These are phyloP conservation scores for Ia io DNA, from an alignment of 2,113 vertebrate species.

Conservation along the genomic window DNA sequence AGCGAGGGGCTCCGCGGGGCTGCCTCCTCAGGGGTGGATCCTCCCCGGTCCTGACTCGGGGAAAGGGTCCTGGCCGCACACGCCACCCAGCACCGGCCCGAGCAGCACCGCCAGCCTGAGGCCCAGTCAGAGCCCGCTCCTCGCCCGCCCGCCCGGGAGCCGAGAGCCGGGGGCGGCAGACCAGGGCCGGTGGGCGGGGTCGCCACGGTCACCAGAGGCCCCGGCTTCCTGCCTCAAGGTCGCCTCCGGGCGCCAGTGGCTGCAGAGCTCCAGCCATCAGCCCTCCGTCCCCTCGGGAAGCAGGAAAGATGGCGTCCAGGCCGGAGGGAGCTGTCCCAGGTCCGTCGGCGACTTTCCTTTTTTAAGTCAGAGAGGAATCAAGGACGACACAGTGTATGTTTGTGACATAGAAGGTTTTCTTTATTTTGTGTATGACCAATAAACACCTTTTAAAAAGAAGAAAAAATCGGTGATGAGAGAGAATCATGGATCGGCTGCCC, in stretches of 20 bases:
- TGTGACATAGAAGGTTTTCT: too few relatives aligned
- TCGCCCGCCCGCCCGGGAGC: neutral
- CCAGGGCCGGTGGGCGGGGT: neutral
- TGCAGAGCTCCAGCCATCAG: neutral
- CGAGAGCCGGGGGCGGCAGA: fast-evolving
- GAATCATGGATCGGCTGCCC: too few relatives aligned
- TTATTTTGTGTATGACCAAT: too few relatives aligned
- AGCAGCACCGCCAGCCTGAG: neutral
- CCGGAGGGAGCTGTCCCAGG: neutral
- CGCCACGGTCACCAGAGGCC: neutral
- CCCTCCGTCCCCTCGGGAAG: neutral
- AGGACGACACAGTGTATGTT: too few relatives aligned
- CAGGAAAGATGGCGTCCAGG: neutral
- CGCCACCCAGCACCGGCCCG: too few relatives aligned
- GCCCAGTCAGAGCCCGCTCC: neutral
- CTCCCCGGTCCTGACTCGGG: fast-evolving
- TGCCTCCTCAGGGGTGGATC: fast-evolving
- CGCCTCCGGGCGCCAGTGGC: neutral
- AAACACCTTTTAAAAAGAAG: too few relatives aligned
- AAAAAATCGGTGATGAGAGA: too few relatives aligned
- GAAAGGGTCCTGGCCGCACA: fast-evolving
- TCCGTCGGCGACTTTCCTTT: neutral
- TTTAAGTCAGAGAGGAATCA: too few relatives aligned
- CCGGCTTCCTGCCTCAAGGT: neutral
- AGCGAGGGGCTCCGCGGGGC: neutral